Base-by-base conservation (phyloP, 1,140 invertebrate genomes). In the Melitaea cinxia region DNA sequence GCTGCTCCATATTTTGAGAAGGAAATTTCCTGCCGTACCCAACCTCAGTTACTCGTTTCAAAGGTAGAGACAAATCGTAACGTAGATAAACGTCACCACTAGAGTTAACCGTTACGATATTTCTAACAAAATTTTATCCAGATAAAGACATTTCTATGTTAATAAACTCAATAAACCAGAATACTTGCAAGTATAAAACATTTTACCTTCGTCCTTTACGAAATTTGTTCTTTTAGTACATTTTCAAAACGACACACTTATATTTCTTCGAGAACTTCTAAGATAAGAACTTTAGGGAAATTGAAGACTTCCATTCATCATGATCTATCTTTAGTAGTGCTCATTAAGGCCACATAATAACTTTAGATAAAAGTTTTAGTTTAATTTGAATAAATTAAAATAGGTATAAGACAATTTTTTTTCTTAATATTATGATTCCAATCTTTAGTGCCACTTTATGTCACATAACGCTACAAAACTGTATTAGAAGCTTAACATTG, bases 201-300 rank as follows among this genome's bases (percentile, higher is more conserved):
- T 15, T 42, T 9, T 42, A 42, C 15, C 15, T 42, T 33, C 37
- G 37, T 19, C 14, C 37, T 14, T 7, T 42, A 17, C 15, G 37
- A 19, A 42, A 42, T 42, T 42, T 9, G 37, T 42, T 17, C 37
- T 42, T 9, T 7, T 17, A 42, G 37, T 42, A 42, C 37, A 19
- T 42, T 42, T 42, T n/a, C 12, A 42, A 42, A n/a, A n/a, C 30
- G n/a, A 37, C 35, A 37, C 12, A n/a, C 35, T 14, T 37, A n/a
- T 17, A 42, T 17, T 42, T 42, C 37, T 42, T 42, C 30, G 37
- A 54, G 4, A 21, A 21, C 52, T 30, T 4, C 15, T 35, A 12
- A 54, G 52, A 54, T 54, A 54, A 54, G 52, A 54, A 35, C 12
- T 54, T 42, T 5, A 17, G 37, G 37, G 52, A 19, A 37, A 54